These are phyloP conservation scores for Melanotaenia nigrans DNA, from an alignment of 2,797 vertebrate genomes.

Conservation along the genomic window DNA sequence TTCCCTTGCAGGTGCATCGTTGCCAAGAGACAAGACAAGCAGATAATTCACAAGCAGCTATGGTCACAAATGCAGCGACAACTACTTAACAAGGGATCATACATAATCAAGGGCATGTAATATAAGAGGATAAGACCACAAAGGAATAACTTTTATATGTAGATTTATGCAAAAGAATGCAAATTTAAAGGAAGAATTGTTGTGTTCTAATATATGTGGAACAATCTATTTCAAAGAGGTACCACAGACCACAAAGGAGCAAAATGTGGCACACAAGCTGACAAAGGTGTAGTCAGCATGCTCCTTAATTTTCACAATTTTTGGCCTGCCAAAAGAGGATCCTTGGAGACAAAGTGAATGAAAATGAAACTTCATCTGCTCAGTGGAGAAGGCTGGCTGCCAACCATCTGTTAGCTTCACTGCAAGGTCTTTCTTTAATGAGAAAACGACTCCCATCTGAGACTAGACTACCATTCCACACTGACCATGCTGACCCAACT, in stretches of 20 bases:
- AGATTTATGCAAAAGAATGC: conserved; percentile 70
- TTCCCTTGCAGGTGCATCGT: conserved; percentile 70
- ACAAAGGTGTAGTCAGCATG: conserved; percentile 41
- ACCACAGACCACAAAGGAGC: conserved; percentile 44
- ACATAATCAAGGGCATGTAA: conserved; percentile 62
- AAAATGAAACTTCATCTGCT: conserved; percentile 57
- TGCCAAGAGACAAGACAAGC: conserved; percentile 73
- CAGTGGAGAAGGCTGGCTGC: conserved; percentile 36
- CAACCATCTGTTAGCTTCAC: conserved; percentile 58
- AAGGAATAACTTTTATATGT: conserved; percentile 50
- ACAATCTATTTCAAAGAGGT: conserved; percentile 52
- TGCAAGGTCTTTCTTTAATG: conserved; percentile 23
- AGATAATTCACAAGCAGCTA: conserved; percentile 60
- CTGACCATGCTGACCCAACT: conserved; percentile 1
- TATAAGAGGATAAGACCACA: conserved; percentile 43
- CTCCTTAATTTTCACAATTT: conserved; percentile 44
- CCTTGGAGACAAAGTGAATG: conserved; percentile 56
- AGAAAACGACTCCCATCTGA: conserved; percentile 20
- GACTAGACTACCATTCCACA: background rate
- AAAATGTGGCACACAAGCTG: conserved; percentile 30
- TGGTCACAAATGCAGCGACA: conserved; percentile 42
- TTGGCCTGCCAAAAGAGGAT: conserved; percentile 35
- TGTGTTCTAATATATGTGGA: conserved; percentile 6
- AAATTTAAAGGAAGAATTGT: conserved; percentile 35
- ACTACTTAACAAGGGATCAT: conserved; percentile 62